These are phyloP conservation scores for Phlogophora meticulosa DNA, from an alignment of 2,888 invertebrate species.

Conservation along the genomic window DNA sequence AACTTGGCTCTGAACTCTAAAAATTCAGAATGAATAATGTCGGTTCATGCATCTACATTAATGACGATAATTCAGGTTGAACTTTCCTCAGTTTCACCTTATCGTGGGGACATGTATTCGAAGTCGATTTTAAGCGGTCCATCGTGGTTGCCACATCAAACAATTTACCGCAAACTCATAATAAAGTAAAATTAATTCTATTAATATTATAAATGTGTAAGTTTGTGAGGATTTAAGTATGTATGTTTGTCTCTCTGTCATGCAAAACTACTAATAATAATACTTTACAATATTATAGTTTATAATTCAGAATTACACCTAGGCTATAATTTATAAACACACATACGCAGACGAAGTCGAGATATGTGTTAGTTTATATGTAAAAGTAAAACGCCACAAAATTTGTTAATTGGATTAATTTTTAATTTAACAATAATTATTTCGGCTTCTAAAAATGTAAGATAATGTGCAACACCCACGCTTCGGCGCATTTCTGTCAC, in stretches of 20 bases:
- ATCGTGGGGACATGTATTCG: constrained; percentile 34
- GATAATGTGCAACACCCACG: constrained; percentile 34
- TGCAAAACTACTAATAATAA: too few species aligned
- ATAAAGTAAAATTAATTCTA: too few species aligned
- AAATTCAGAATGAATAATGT: constrained; percentile 26
- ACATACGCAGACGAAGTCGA: too few species aligned
- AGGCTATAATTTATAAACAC: too few species aligned
- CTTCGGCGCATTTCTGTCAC: constrained; percentile 59
- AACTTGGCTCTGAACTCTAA: background rate
- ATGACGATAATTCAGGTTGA: constrained; percentile 41
- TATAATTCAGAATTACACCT: too few species aligned
- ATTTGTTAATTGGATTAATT: constrained; percentile 3
- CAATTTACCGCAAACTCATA: constrained; percentile 9
- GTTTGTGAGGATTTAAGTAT: too few species aligned
- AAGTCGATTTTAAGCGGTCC: constrained; percentile 15
- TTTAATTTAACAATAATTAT: constrained; percentile 2
- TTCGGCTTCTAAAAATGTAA: constrained; percentile 21
- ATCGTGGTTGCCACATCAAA: constrained; percentile 40
- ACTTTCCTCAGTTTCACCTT: constrained; percentile 55
- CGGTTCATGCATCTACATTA: constrained; percentile 29
- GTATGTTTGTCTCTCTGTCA: too few species aligned
- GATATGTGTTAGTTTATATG: too few species aligned
- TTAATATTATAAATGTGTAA: too few species aligned
- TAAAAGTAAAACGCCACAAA: background rate
- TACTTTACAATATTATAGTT: too few species aligned